These are phyloP conservation scores for Pachydiplax longipennis DNA, from an alignment of 2,888 invertebrate genomes.

Conservation along the genomic window DNA sequence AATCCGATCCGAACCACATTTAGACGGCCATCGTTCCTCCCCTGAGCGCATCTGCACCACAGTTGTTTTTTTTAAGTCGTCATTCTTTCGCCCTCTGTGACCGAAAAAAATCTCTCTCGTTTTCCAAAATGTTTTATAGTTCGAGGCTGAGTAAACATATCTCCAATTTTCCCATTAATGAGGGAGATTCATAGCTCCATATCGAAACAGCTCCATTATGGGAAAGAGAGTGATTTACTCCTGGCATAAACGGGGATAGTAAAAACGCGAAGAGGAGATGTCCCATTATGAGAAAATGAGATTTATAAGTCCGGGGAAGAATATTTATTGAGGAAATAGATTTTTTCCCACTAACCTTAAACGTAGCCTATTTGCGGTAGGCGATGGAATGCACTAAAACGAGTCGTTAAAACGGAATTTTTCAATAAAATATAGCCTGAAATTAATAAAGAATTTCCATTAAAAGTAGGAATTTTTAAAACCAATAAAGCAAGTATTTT, in stretches of 20 bases:
- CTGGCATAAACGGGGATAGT: neutral
- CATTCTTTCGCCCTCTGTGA: neutral
- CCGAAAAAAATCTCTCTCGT: neutral
- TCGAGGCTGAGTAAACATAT: conserved; percentile 10
- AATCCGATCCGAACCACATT: neutral
- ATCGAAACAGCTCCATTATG: neutral
- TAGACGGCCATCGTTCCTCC: neutral
- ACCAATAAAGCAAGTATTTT: too few relatives aligned
- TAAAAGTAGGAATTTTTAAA: too few relatives aligned
- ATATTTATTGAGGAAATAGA: neutral
- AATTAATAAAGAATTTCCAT: too few relatives aligned
- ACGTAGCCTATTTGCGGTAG: neutral
- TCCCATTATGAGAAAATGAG: neutral
- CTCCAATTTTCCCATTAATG: neutral
- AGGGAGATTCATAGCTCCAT: neutral
- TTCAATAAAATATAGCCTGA: too few relatives aligned
- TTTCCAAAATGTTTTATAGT: conserved; percentile 25
- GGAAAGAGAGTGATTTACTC: neutral
- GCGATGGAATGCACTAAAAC: too few relatives aligned
- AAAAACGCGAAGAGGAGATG: neutral
- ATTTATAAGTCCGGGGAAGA: neutral
- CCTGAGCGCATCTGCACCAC: neutral
- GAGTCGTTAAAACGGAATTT: too few relatives aligned
- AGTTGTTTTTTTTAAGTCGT: neutral
- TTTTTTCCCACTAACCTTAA: neutral